Base-by-base conservation (phyloP, 92 coral and sea anemone genomes). In the Phenganax marumi region DNA sequence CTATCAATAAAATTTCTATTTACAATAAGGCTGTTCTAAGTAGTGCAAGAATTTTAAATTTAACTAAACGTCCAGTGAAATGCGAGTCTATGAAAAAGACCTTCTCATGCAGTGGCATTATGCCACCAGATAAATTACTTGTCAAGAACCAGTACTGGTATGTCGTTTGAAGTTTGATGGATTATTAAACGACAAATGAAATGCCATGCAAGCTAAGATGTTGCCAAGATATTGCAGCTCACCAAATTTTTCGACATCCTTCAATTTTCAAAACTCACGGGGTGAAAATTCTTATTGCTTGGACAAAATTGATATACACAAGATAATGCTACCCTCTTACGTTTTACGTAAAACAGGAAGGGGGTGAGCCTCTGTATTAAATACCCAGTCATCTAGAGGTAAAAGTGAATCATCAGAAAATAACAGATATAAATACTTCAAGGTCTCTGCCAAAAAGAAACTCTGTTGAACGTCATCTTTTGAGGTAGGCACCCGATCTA, bases 391-490 rank as follows among this genome's bases (percentile, higher is more conserved):
- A 83, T 94, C 97, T 62, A 94, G 86, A 8, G 98, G 97, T 54
- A 94, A 49, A 1, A 94, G 93, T 62, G 88, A 76, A 82, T 94
- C 98, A 39, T 94, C 98, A 48, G 98, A 94, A 76, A 94, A 94
- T 81, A 92, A 88, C 70, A 94, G 86, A 73, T 94, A 94, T 75
- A 94, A 88, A 62, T 94, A 94, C 85, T 94, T 94, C 63, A 94
- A 68, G 26, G 98, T 94, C 88, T 94, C 98, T 24, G 98, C 98
- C 50, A 94, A 81, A 90, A 94, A 94, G 87, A 94, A 94, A 60
- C 98, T 94, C 78, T 94, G 98, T 50, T 94, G 98, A 50, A 94
- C 98, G 43, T 94, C 98, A 48, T 94, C 98, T 19, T 92, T 97
- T 63, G 76, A n/a, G 5, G 89, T 90, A 80, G 87, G 58, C 11